Base-by-base conservation (phyloP, 2,888 invertebrate genomes). In the Lymantria dispar region DNA sequence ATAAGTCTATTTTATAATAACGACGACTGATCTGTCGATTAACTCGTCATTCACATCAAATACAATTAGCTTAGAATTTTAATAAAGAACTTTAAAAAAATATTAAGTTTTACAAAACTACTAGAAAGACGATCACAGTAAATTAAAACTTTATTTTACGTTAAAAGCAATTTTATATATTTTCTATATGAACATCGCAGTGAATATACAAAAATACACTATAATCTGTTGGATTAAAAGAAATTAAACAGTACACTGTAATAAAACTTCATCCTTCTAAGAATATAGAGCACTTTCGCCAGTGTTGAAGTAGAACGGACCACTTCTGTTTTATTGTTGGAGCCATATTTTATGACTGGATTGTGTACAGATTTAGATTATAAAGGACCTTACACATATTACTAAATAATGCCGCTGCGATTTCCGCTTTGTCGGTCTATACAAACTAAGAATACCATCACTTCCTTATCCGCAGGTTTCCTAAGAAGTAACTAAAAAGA, bases 311-410 rank as follows among this genome's bases (percentile, higher is more conserved):
- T 85, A 82, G 83, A 79, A 75, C 80, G 81, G 76, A 82, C 77
- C 90, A 90, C 90, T 90, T 83, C 83, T 86, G 87, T 90, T 91
- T 91, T 90, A 91, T 90, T 90, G 90, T 91, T 87, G 86, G 83
- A 82, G 87, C 87, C 80, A 89, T 89, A 89, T 87, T 91, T 91
- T 91, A 90, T 80, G 88, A 79, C 85, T 86, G 88, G 90, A 90
- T 91, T 91, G 90, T 91, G 85, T 90, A 78, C 90, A 68, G 82
- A 87, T 85, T 84, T 91, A 91, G 90, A 81, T 76, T 58, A 42
- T 71, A 56, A 58, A 62, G 70, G 57, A 54, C 64, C 53, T 38
- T 69, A 47, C 51, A 65, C 68, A 74, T 58, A 47, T 41, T 22
- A 14, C n/a, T 11, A 15, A 30, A 22, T 8, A 10, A 14, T 12